Base-by-base conservation (phyloP, 1,140 invertebrate genomes). In the Ceratoteleas bidentatus region DNA sequence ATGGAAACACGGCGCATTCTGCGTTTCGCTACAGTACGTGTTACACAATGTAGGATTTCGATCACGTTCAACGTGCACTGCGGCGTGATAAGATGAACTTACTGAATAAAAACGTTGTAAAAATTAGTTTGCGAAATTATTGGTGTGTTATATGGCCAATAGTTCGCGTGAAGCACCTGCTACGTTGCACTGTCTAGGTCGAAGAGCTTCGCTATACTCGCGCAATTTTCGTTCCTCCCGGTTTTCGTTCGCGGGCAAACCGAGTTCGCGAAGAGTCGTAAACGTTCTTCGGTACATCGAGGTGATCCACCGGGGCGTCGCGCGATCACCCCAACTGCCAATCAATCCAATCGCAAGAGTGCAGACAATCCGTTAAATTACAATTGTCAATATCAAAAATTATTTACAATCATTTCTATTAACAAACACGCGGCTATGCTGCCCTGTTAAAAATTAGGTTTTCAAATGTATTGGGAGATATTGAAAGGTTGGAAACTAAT, bases 111-210 rank as follows among this genome's bases (percentile, higher is more conserved):
- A 69, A 74, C 53, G 57, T 75, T 69, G 72, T 68, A 81, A 57
- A 75, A 81, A 66, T 81, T 58, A 76, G 52, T 81, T 76, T 70
- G 79, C 79, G 72, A 76, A 81, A 69, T 74, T 81, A 81, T 81
- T 81, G 79, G 79, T 54, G 43, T 69, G n/a, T 65, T 81, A 81
- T 54, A 81, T 45, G 64, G 36, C 65, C 78, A 81, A 81, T 75
- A 75, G 38, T 74, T 81, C 70, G 70, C 77, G 34, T 69, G 33
- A 81, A 81, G 77, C 77, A 81, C 77, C 77, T 81, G 77, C 64
- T 73, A 73, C 56, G 76, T 72, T 72, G 76, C 66, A 79, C 66
- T 78, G 66, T 78, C 54, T 79, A 54, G 56, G 54, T 72, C 62
- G 56, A 64, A 73, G 54, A 68, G 47, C 45, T 6, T 60, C 38